These are phyloP conservation scores for Hippopotamyrus pictus DNA, from an alignment of 2,797 vertebrate genomes.

Conservation along the genomic window DNA sequence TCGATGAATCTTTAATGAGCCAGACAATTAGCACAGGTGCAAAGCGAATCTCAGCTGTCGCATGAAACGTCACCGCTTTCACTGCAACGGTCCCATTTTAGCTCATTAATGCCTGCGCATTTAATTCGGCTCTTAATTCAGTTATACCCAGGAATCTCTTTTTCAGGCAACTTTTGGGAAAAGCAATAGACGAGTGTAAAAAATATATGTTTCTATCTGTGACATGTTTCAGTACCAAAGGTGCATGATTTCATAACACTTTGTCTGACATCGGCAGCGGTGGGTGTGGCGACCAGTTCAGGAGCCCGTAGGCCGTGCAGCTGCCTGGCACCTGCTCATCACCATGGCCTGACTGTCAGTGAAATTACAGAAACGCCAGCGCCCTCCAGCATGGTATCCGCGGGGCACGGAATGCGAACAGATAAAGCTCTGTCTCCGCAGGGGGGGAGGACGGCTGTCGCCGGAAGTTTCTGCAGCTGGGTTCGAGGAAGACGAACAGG, in stretches of 20 bases:
- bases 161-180: neutral
- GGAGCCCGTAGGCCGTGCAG: neutral
- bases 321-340: neutral
- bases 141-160: neutral
- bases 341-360: neutral
- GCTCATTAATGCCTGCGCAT: neutral
- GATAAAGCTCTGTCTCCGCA: neutral
- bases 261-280: neutral
- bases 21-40: neutral
- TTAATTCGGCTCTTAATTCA: neutral
- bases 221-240: neutral
- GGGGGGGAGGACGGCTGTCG: neutral
- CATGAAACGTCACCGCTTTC: neutral
- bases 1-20: neutral
- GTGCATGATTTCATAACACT: neutral
- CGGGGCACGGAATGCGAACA: neutral
- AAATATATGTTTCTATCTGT: neutral
- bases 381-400: neutral
- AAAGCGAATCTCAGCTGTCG: neutral
- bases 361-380: neutral
- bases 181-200: neutral
- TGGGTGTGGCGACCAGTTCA: neutral
- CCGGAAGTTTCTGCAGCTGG: neutral
- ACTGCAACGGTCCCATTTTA: neutral
- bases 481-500: conserved; percentile 4